Evolutionary conservation across 1,140 invertebrate genomes (phyloP).

Genomic region (Mya arenaria): DNA sequence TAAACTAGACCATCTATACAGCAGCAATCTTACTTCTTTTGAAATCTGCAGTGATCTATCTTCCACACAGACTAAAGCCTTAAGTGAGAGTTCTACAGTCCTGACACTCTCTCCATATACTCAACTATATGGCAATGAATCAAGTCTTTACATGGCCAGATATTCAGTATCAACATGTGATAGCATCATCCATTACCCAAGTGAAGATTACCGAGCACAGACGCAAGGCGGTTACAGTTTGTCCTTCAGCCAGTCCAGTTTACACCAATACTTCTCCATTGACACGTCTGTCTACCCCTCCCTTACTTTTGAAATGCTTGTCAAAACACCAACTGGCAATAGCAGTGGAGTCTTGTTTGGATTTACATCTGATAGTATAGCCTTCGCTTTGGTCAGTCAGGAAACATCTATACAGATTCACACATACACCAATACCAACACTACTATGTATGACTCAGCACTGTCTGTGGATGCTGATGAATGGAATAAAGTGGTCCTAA

Average conservation of each 20-base stretch:
- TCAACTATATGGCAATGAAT: conserved; percentile 20
- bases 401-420: conserved; percentile 40
- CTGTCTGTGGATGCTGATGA: conserved; percentile 47
- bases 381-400: conserved; percentile 30
- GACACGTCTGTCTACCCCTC: conserved; percentile 8
- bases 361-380: conserved; percentile 54
- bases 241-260: conserved; percentile 49
- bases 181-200: conserved; percentile 57
- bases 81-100: not conserved
- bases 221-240: conserved; percentile 57
- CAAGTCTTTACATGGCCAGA: conserved; percentile 11
- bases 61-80: not conserved
- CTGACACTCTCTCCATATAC: conserved; percentile 1
- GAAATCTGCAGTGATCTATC: conserved; percentile 31
- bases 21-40: conserved; percentile 26
- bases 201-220: conserved; percentile 35
- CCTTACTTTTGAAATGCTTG: conserved; percentile 61
- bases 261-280: conserved; percentile 50
- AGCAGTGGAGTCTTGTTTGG: conserved; percentile 61
- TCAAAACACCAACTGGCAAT: conserved; percentile 37
- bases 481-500: conserved; percentile 67
- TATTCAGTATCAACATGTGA: conserved; percentile 60
- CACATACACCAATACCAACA: conserved; percentile 33
- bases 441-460: conserved; percentile 34
- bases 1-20: conserved; percentile 45